A percentile compares a stretch with the other conserved stretches of the same genome.
These are phyloP conservation scores for Drosophila sulfurigaster DNA, from an alignment of 1,140 invertebrate species.

Conservation along the genomic window DNA sequence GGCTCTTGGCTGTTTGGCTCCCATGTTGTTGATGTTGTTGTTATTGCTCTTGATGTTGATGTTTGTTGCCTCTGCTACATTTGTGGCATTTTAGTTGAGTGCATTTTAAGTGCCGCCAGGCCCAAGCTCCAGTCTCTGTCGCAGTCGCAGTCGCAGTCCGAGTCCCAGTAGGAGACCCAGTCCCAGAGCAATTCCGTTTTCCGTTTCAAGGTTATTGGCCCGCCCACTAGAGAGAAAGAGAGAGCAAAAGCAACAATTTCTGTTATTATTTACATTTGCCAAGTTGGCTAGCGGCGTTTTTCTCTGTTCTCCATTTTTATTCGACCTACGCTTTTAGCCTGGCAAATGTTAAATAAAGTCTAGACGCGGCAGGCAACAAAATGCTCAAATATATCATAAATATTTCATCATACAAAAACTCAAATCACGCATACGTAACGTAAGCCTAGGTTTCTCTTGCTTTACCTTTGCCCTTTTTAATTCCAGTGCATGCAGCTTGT, in stretches of 20 bases:
- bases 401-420: conserved; percentile 39
- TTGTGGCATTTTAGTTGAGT: conserved; percentile 68
- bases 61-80: conserved; percentile 47
- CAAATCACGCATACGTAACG: conserved; percentile 51
- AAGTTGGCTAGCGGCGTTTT: conserved; percentile 30
- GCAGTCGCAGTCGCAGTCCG: neutral
- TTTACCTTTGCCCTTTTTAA: neutral
- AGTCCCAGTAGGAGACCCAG: neutral
- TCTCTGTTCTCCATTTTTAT: conserved; percentile 20
- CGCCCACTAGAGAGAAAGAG: neutral
- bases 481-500: conserved; percentile 1
- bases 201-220: conserved; percentile 52
- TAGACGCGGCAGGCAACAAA: conserved; percentile 37
- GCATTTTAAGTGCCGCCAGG: conserved; percentile 62
- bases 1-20: conserved; percentile 22
- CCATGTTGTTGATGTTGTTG: conserved; percentile 35
- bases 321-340: conserved; percentile 13
- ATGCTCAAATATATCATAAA: conserved; percentile 48
- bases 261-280: conserved; percentile 58
- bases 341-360: conserved; percentile 38
- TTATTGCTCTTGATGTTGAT: conserved; percentile 31
- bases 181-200: conserved; percentile 4
- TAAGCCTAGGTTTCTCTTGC: conserved; percentile 3
- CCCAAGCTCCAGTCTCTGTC: neutral
- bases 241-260: conserved; percentile 20